phyloP scores from a whole-genome alignment of 2,888 invertebrate genomes.

The Drepanosiphum platanoidis region DNA sequence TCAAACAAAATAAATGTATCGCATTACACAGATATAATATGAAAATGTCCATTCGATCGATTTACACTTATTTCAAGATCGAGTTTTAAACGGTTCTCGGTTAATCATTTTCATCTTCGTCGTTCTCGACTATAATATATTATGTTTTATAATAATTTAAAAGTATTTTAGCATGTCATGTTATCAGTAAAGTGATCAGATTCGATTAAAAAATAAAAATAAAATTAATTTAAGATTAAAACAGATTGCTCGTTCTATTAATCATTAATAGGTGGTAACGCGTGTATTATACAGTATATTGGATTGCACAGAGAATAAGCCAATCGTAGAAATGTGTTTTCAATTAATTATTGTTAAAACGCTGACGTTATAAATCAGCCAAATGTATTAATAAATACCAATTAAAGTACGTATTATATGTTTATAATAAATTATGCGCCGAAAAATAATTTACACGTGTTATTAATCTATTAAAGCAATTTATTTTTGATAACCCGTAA shows the following conservation, averaged over 20 bases:
- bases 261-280: neutral
- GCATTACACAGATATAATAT: neutral
- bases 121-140: too few relatives aligned
- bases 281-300: too few relatives aligned
- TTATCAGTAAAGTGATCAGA: neutral
- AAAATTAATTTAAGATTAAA: neutral
- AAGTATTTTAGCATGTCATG: neutral
- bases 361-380: neutral
- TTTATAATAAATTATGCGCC: neutral
- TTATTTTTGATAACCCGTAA: neutral
- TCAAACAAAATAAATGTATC: neutral
- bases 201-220: constrained; percentile 9
- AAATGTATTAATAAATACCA: neutral
- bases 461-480: constrained; percentile 28
- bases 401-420: neutral
- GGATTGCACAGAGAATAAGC: constrained; percentile 25
- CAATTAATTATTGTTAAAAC: neutral
- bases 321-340: neutral
- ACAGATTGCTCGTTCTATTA: neutral
- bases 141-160: too few relatives aligned
- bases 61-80: neutral
- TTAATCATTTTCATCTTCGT: neutral
- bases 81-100: neutral
- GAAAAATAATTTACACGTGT: constrained; percentile 1
- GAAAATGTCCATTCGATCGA: neutral